Evolutionary conservation across 2,113 vertebrate genomes (phyloP).

Genomic region (Haemorhous mexicanus): DNA sequence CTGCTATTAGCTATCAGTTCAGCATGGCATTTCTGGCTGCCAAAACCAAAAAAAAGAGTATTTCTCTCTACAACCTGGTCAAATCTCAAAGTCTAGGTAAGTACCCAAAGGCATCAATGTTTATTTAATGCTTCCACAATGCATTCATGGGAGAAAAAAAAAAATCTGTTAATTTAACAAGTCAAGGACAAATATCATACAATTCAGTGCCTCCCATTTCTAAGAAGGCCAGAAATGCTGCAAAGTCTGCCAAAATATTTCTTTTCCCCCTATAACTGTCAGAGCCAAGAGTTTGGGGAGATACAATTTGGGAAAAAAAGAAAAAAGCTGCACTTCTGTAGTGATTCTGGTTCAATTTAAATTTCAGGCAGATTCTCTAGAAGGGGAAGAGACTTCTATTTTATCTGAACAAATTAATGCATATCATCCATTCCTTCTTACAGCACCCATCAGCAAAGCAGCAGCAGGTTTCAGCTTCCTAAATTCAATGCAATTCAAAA

Average conservation of each 20-base stretch:
- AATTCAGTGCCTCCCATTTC: not conserved
- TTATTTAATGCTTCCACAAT: not conserved
- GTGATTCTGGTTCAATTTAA: not conserved
- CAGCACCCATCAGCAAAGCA: not conserved
- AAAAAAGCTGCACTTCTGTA: not conserved
- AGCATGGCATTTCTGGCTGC: not conserved
- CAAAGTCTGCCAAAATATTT: not conserved
- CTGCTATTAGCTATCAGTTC: not conserved
- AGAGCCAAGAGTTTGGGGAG: not conserved
- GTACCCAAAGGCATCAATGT: not conserved
- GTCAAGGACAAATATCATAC: not conserved
- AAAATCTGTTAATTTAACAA: conserved; percentile 3
- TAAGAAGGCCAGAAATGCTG: not conserved
- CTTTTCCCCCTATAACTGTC: not conserved
- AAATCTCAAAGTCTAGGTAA: not conserved
- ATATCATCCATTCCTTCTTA: not conserved
- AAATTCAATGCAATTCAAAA: conserved; percentile 8
- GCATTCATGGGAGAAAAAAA: not conserved
- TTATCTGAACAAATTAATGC: conserved; percentile 18
- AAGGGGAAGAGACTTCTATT: not conserved
- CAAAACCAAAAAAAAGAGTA: not conserved
- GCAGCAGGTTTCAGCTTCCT: conserved; percentile 23
- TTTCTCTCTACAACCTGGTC: not conserved
- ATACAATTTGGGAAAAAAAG: fast-evolving
- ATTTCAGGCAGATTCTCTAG: not conserved